Evolutionary conservation across 2,888 invertebrate genomes (phyloP).

Genomic region (Chaitophorus viminalis): DNA sequence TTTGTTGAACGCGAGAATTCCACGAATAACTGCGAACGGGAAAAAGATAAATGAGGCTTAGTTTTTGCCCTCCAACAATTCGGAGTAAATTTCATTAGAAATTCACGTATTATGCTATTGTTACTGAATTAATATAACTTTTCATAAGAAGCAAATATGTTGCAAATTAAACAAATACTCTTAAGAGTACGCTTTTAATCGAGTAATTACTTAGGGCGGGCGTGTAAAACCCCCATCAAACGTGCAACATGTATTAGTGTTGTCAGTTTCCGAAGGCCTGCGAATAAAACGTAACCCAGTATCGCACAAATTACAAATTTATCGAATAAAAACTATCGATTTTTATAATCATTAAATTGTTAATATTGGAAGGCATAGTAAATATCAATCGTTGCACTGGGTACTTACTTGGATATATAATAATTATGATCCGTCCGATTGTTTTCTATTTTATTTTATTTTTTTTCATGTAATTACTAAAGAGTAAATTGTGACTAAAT

Average conservation of each 20-base stretch:
- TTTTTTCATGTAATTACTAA: background rate
- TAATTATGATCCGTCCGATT: too few species aligned
- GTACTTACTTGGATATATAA: too few species aligned
- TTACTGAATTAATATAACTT: constrained; percentile 26
- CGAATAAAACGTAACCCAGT: constrained; percentile 6
- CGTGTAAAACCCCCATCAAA: constrained; percentile 1
- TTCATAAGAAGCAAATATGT: constrained; percentile 20
- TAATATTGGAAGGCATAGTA: background rate
- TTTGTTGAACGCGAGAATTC: background rate
- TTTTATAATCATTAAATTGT: background rate
- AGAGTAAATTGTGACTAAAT: too few species aligned
- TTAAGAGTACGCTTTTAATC: constrained; percentile 47
- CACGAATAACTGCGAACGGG: background rate
- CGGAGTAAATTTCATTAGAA: background rate
- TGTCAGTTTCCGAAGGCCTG: constrained; percentile 38
- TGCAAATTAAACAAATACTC: constrained; percentile 45
- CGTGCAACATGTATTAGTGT: background rate
- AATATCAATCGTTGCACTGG: background rate
- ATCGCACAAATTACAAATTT: background rate
- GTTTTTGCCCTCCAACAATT: constrained; percentile 32
- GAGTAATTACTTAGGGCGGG: constrained; percentile 43
- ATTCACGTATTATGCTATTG: constrained; percentile 33
- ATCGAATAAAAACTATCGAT: background rate
- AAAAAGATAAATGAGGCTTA: constrained; percentile 42
- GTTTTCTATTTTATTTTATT: background rate